phyloP scores from a whole-genome alignment of 1,140 invertebrate species.

The Antheraea mylitta region DNA sequence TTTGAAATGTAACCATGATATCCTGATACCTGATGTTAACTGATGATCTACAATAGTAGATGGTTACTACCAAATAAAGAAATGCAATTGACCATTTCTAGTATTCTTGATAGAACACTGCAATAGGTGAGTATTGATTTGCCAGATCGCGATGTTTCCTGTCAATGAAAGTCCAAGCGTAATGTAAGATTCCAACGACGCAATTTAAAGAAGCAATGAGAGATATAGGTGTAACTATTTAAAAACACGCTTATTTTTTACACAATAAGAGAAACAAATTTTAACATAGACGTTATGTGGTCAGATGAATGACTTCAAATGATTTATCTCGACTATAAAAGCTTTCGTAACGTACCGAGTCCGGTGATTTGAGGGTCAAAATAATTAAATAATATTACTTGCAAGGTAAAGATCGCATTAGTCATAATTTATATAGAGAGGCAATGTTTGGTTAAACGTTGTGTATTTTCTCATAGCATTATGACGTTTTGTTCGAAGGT shows the following conservation, averaged over 20 bases:
- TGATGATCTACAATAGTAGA: too few species aligned
- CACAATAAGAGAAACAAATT: background rate
- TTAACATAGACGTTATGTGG: background rate
- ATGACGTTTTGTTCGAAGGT: background rate
- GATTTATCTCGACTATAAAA: constrained; percentile 5
- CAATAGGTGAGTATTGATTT: too few species aligned
- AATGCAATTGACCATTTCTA: too few species aligned
- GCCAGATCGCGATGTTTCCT: too few species aligned
- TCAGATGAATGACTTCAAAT: background rate
- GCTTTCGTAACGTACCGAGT: constrained; percentile 1
- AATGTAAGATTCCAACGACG: too few species aligned
- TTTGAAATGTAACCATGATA: too few species aligned
- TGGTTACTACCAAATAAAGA: too few species aligned
- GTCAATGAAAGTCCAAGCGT: too few species aligned
- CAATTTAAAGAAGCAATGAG: too few species aligned
- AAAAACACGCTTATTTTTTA: background rate
- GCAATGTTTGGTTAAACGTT: background rate
- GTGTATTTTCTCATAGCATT: background rate
- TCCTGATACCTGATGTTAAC: too few species aligned
- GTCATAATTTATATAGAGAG: background rate
- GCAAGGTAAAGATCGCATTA: constrained; percentile 9
- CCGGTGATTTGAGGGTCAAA: constrained; percentile 3
- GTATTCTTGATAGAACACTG: too few species aligned
- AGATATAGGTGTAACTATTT: background rate
- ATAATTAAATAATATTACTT: constrained; percentile 11